Evolutionary conservation across 2,888 invertebrate species (phyloP), one percentile per base, ranked within the genome.

Genomic region (Dicroscelio sp.): DNA sequence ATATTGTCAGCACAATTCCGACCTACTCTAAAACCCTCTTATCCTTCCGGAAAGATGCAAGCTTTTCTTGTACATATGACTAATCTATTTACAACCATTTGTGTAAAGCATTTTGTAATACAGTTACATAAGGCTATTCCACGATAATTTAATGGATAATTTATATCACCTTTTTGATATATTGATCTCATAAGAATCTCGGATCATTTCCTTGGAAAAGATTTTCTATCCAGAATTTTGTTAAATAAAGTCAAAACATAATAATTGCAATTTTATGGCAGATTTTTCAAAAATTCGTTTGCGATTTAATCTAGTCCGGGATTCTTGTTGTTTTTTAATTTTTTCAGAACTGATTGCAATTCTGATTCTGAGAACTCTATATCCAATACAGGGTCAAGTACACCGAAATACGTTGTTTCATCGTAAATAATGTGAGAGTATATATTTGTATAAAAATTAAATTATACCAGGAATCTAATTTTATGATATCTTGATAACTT

Each of bases 201-300:
- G 1, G 71, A 55, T 80, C 87, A 87, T 6, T 79, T 33, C n/a
- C 23, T 23, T 1, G 71, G 87, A 3, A 87, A n/a, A 14, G 27
- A 23, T 43, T 87, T 80, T 5, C 20, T 73, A 1, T 58, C 33
- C 0, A 86, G 10, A 17, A 86, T 79, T 58, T 79, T 71, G 20
- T 87, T 80, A 63, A 87, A 87, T 17, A 80, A 30, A 1, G 33
- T 79, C 35, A 88, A 33, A 0, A 82, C 20, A 31, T 82, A 88
- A 14, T 14, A 55, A 23, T 35, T 52, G 75, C 87, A 88, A 23
- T 88, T 79, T 12, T 75, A 52, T 17, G 82, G 65, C 4, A 88
- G 33, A 27, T 55, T 31, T 55, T 82, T 75, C 4, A 71, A 88
- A 31, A 65, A 82, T 31, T 82, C 87, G 35, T 75, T 82, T 20